Base-by-base conservation (phyloP, 23 tunicate species). In the Halocynthia roretzi region DNA sequence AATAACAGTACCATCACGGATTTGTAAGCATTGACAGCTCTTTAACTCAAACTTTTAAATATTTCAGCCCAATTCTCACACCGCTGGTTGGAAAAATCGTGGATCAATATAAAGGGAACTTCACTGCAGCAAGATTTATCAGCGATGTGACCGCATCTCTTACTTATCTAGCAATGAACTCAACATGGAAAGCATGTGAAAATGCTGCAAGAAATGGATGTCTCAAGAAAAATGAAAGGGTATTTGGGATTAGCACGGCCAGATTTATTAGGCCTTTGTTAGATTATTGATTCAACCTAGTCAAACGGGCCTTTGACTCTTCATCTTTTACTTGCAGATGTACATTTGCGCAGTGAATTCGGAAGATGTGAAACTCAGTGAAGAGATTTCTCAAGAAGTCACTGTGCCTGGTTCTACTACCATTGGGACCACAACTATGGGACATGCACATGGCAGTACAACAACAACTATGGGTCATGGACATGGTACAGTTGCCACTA, bases 61-160 rank as follows among this genome's bases (percentile, higher is more conserved):
- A 14, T 68, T 80, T 50, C 75, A 80, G 83, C 6, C 76, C 83
- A 8, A 31, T 80, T 18, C 31, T 80, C 8, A 67, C 83, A 11
- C 83, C 83, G 53, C 50, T 80, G 75, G 51, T 80, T 0, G 64
- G 62, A 8, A 70, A 70, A 55, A 70, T 80, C 10, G 23, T 67
- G 63, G 49, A 70, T 9, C 69, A 68, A 63, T 62, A 80, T 54
- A 56, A 54, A 21, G 63, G 62, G 54, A 80, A 80, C 65, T 21
- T 68, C 62, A 65, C 76, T 5, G 74, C 61, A 17, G 62, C 31
- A 31, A 15, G 22, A 53, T 21, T 80, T 10, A 67, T 67, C 54
- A 68, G 57, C 44, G 83, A 80, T 54, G 83, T 80, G 53, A 63
- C 57, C 51, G 31, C 75, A 44, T 67, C 83, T 12, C 58, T 80